Evolutionary conservation across 1,140 invertebrate genomes (phyloP).

Genomic region (Scaptodrosophila lebanonensis): DNA sequence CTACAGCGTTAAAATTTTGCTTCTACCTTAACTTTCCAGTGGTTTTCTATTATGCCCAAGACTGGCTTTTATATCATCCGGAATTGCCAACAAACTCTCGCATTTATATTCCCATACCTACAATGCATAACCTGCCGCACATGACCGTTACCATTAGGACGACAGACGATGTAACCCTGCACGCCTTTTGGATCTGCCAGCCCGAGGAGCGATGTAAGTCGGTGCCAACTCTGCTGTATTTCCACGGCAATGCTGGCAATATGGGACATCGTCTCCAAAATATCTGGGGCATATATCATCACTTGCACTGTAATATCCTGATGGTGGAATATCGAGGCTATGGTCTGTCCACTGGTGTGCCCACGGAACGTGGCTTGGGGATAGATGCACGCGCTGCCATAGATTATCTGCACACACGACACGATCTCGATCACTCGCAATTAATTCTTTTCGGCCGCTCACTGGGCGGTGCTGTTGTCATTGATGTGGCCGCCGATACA

Average conservation of each 20-base stretch:
- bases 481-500: constrained; percentile 87
- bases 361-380: constrained; percentile 91
- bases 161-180: constrained; percentile 87
- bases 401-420: constrained; percentile 87
- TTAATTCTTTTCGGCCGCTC: constrained; percentile 96
- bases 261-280: constrained; percentile 93
- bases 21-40: constrained; percentile 78
- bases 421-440: constrained; percentile 89
- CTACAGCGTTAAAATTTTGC: no score
- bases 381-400: constrained; percentile 92
- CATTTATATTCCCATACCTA: constrained; percentile 90
- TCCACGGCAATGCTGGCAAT: constrained; percentile 98
- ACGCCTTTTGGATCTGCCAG: constrained; percentile 92
- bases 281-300: constrained; percentile 87
- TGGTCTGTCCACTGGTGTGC: constrained; percentile 92
- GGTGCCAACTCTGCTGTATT: constrained; percentile 90
- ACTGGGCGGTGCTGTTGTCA: constrained; percentile 91
- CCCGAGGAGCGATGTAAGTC: constrained; percentile 81
- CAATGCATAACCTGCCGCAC: constrained; percentile 86
- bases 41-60: constrained; percentile 90
- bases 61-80: constrained; percentile 92
- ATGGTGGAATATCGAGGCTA: constrained; percentile 96
- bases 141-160: constrained; percentile 86
- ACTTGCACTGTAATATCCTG: constrained; percentile 89
- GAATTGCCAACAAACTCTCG: constrained; percentile 91